phyloP scores from a whole-genome alignment of 2,888 invertebrate genomes.

The Lithosia quadra region DNA sequence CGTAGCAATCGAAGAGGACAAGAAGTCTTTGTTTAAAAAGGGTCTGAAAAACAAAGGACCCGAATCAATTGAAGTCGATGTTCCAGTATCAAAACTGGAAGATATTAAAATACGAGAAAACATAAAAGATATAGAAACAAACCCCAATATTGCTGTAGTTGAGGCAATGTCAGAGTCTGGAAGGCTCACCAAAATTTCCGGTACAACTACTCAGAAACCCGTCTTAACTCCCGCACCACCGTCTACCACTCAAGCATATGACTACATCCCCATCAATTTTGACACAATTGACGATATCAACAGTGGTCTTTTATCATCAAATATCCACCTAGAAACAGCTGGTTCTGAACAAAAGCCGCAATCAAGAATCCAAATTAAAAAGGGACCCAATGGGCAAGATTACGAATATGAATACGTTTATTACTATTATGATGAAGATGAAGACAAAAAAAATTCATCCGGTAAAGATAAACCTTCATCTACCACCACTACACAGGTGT shows the following conservation, averaged over 20 bases:
- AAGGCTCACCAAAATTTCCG: slow-evolving; percentile 71
- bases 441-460: slow-evolving; percentile 74
- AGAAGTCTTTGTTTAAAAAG: slow-evolving; percentile 72
- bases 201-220: slow-evolving; percentile 86
- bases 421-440: slow-evolving; percentile 95
- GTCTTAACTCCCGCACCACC: slow-evolving; percentile 85
- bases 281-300: slow-evolving; percentile 84
- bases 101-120: slow-evolving; percentile 84
- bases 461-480: slow-evolving; percentile 60
- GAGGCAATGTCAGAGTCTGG: slow-evolving; percentile 84
- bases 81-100: slow-evolving; percentile 82
- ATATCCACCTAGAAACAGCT: slow-evolving; percentile 87
- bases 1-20: slow-evolving; percentile 82
- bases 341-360: slow-evolving; percentile 90
- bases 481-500: slow-evolving; percentile 65
- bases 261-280: slow-evolving; percentile 83
- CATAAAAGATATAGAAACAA: slow-evolving; percentile 79
- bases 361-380: slow-evolving; percentile 93
- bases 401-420: slow-evolving; percentile 97
- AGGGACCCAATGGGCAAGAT: slow-evolving; percentile 95
- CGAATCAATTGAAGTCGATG: slow-evolving; percentile 80
- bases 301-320: slow-evolving; percentile 80
- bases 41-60: slow-evolving; percentile 74
- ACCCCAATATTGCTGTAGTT: slow-evolving; percentile 79
- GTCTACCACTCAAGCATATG: slow-evolving; percentile 70